Conservation (phyloP, 2,888 invertebrate genomes). For the Crepidodera aurea region DNA sequence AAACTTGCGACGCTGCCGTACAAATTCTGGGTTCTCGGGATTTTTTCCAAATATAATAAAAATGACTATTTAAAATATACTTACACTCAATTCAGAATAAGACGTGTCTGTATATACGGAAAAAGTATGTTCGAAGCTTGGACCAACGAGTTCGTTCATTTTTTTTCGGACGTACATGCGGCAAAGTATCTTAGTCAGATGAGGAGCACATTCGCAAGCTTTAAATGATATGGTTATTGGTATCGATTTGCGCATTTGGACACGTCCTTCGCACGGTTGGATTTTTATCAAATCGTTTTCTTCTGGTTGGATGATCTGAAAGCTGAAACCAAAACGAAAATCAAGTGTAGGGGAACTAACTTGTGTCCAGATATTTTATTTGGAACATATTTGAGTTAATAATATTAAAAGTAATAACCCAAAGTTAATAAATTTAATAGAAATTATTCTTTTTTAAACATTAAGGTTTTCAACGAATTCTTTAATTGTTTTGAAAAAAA, state of each 20-base stretch:
- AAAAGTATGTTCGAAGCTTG: constrained; percentile 38
- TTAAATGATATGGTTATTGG: constrained; percentile 38
- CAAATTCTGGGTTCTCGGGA: too few relatives aligned
- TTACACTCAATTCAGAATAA: constrained; percentile 50
- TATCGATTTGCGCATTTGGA: constrained; percentile 45
- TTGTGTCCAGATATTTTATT: background rate
- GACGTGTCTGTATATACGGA: constrained; percentile 36
- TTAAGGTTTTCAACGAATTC: too few relatives aligned
- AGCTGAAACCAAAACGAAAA: too few relatives aligned
- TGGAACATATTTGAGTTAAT: too few relatives aligned
- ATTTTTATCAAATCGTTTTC: too few relatives aligned
- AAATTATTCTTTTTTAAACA: too few relatives aligned
- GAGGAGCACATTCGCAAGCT: constrained; percentile 40
- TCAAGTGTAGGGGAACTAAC: background rate
- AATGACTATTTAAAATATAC: too few relatives aligned
- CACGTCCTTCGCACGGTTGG: constrained; percentile 41
- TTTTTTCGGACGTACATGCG: constrained; percentile 40
- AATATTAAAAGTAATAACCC: too few relatives aligned
- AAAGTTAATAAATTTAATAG: too few relatives aligned
- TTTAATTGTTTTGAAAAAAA: too few relatives aligned
- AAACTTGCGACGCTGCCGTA: too few relatives aligned
- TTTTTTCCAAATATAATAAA: too few relatives aligned
- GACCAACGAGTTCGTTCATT: constrained; percentile 42
- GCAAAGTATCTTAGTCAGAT: constrained; percentile 35
- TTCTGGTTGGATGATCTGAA: constrained; percentile 30